These are phyloP conservation scores for Tamias sibiricus DNA, from an alignment of 2,113 vertebrate genomes.

Conservation along the genomic window DNA sequence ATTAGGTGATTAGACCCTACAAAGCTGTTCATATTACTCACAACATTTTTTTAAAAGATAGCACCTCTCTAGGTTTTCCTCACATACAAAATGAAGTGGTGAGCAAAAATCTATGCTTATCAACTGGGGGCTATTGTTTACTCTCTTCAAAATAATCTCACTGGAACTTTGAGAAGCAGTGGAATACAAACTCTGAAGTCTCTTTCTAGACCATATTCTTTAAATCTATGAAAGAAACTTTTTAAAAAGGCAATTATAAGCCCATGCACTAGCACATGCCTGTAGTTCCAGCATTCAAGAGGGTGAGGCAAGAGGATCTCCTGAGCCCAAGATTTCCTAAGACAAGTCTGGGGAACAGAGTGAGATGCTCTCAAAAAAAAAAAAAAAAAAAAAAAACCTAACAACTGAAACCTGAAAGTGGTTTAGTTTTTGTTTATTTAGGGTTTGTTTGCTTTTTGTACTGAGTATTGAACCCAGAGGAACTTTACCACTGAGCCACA, in stretches of 20 bases:
- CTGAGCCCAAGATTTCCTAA: too few relatives aligned
- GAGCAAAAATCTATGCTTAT: neutral
- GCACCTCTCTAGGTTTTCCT: neutral
- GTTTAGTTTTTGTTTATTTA: neutral
- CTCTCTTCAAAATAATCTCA: neutral
- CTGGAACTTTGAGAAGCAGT: neutral
- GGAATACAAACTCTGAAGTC: neutral
- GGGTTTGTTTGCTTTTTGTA: too few relatives aligned
- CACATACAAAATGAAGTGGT: neutral
- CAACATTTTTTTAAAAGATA: neutral
- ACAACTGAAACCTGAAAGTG: neutral
- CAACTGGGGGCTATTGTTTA: neutral
- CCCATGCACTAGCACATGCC: too few relatives aligned
- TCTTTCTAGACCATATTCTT: neutral
- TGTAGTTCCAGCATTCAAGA: too few relatives aligned
- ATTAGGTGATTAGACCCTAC: neutral
- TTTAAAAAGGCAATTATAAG: neutral
- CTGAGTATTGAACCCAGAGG: too few relatives aligned
- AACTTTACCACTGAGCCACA: too few relatives aligned
- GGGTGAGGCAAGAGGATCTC: too few relatives aligned
- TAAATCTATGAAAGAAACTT: slow-evolving; percentile 26
- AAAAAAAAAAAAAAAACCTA: too few relatives aligned
- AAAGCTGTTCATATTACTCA: neutral
- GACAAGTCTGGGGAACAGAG: too few relatives aligned
- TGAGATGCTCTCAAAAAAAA: neutral